Base-by-base conservation (phyloP, 2,888 invertebrate species). In the Drosophila barbarae region DNA sequence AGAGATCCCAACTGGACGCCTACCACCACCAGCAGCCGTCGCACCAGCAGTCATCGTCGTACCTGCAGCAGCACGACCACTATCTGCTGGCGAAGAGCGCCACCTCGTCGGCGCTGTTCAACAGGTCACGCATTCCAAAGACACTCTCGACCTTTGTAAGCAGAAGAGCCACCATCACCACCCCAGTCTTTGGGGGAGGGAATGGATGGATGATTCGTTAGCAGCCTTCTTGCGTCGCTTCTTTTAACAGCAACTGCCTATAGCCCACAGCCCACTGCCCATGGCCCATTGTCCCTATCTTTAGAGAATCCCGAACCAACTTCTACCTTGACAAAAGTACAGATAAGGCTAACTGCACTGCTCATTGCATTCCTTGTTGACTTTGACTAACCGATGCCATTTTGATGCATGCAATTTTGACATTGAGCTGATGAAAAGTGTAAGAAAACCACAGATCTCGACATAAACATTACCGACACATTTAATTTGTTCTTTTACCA, bases 51-150 rank as follows among this genome's bases (percentile, higher is more conserved):
- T 42, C 65, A 10, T 76, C 83, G 58, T 51, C 71, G 51, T 75
- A 67, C 18, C 55, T 67, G 42, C 86, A 86, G 53, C 85, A 84
- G 61, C 85, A 84, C 36, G 74, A 87, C 70, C 77, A 82, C 15
- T 83, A 87, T 68, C 69, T 81, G 79, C 78, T 89, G 70, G 78
- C 88, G 32, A 89, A 87, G 76, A 88, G 89, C 69, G 87, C 88
- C 69, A 87, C 88, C 51, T 87, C 92, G 89, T 86, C 92, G 88
- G 87, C 89, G 87, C 90, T 91, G 90, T 89, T 91, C 89, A 84
- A 88, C 81, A 89, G 88, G 85, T 89, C 90, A 82, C 90, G 90
- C 88, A 90, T 90, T 89, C 89, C 90, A 88, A 89, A 88, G 87
- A 87, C 87, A 76, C 87, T 88, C 72, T 87, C 88, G 80, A 86